Evolutionary conservation across 2,113 vertebrate species (phyloP).

Genomic region (Austrofundulus limnaeus): DNA sequence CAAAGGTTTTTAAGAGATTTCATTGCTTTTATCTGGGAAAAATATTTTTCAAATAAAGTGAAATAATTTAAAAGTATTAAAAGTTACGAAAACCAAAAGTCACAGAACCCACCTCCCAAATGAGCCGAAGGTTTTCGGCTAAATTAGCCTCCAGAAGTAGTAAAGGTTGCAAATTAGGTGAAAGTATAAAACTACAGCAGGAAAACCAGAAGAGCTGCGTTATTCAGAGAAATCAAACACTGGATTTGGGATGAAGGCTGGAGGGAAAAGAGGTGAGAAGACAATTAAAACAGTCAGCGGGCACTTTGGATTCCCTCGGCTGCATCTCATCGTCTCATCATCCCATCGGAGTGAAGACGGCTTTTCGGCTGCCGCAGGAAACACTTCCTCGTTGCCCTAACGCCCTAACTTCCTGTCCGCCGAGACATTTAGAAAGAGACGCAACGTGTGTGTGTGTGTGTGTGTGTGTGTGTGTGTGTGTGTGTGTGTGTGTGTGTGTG

Average conservation of each 20-base stretch:
- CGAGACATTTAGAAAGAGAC: conserved; percentile 59
- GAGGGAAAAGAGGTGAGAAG: conserved; percentile 51
- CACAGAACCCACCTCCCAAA: too few relatives aligned
- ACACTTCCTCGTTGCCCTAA: conserved; percentile 71
- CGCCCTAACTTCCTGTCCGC: conserved; percentile 69
- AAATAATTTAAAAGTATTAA: too few relatives aligned
- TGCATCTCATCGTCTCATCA: conserved; percentile 62
- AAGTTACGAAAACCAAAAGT: too few relatives aligned
- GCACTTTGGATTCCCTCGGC: conserved; percentile 64
- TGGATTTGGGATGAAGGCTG: not conserved
- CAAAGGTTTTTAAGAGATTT: too few relatives aligned
- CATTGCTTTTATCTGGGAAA: too few relatives aligned
- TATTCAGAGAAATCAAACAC: not conserved
- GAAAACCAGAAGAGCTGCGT: too few relatives aligned
- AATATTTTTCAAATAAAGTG: too few relatives aligned
- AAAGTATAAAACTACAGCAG: too few relatives aligned
- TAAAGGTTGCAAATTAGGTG: too few relatives aligned
- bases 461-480: conserved; percentile 30
- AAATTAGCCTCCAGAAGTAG: too few relatives aligned
- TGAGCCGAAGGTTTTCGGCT: too few relatives aligned
- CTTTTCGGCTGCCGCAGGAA: conserved; percentile 63
- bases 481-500: conserved; percentile 10
- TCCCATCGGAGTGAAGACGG: conserved; percentile 42
- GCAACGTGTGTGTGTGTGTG: conserved; percentile 3
- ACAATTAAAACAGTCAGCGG: conserved; percentile 71